A percentile compares a stretch with the other conserved stretches of the same genome.
Evolutionary conservation across 2,113 vertebrate genomes (phyloP).

Genomic region (Aramus guarauna): DNA sequence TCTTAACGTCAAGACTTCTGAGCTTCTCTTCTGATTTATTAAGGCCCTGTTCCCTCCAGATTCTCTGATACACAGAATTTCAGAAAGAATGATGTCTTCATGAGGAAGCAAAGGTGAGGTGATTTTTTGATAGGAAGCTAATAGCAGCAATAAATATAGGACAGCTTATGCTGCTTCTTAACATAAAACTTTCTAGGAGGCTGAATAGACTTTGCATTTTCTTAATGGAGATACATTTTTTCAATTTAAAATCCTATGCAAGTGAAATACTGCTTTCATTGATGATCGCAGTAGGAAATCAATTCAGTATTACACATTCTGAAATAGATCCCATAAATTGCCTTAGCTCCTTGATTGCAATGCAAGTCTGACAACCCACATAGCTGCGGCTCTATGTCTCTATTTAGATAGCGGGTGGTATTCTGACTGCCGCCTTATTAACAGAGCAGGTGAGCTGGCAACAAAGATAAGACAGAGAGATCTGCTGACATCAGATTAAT

Average conservation of each 20-base stretch:
- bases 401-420: not conserved
- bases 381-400: not conserved
- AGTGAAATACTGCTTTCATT: constrained; percentile 19
- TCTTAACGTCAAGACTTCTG: not conserved
- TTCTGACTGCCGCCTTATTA: not conserved
- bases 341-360: not conserved
- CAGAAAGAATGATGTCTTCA: not conserved
- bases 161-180: not conserved
- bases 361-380: not conserved
- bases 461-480: not conserved
- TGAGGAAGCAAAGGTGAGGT: not conserved
- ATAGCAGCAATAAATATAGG: not conserved
- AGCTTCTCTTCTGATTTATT: constrained; percentile 1
- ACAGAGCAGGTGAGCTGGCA: not conserved
- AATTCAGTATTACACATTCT: not conserved
- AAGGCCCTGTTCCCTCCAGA: not conserved
- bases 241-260: constrained; percentile 10
- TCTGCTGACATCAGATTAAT: not conserved
- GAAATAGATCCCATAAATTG: constrained; percentile 24
- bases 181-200: not conserved
- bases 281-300: not conserved
- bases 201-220: not conserved
- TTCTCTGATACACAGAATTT: not conserved
- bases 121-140: not conserved
- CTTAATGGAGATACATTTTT: constrained; percentile 8